phyloP scores from a whole-genome alignment of 2,113 vertebrate species.

The Corydoras sp. region DNA sequence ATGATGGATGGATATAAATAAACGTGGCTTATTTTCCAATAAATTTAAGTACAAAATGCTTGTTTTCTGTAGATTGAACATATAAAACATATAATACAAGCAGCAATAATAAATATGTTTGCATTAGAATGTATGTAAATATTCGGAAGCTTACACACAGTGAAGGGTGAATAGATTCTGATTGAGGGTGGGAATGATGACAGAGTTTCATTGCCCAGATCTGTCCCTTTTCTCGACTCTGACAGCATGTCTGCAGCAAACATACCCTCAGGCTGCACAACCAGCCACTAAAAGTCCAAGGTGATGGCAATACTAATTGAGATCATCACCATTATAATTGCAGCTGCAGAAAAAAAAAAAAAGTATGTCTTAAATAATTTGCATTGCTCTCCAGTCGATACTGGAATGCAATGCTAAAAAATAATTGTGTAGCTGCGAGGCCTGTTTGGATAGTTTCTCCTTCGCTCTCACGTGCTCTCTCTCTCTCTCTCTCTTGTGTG shows the following conservation, averaged over 20 bases:
- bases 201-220: constrained; percentile 34
- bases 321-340: constrained; percentile 81
- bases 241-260: constrained; percentile 59
- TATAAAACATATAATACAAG: too few relatives aligned
- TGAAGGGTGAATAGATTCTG: neutral
- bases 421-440: constrained; percentile 73
- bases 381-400: constrained; percentile 75
- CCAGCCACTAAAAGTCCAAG: constrained; percentile 73
- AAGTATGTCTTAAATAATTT: constrained; percentile 77
- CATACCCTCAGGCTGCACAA: constrained; percentile 64
- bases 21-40: too few relatives aligned
- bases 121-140: too few relatives aligned
- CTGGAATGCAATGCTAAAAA: constrained; percentile 66
- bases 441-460: constrained; percentile 53
- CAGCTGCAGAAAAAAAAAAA: constrained; percentile 55
- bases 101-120: too few relatives aligned
- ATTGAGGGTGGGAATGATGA: constrained; percentile 17
- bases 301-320: constrained; percentile 76
- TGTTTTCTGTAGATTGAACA: too few relatives aligned
- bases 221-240: constrained; percentile 49
- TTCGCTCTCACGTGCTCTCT: constrained; percentile 27
- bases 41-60: too few relatives aligned
- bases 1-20: too few relatives aligned
- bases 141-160: too few relatives aligned
- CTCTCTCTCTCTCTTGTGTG: constrained; percentile 17